phyloP scores from a whole-genome alignment of 64 coral and sea anemone species.

The Montipora foliosa region DNA sequence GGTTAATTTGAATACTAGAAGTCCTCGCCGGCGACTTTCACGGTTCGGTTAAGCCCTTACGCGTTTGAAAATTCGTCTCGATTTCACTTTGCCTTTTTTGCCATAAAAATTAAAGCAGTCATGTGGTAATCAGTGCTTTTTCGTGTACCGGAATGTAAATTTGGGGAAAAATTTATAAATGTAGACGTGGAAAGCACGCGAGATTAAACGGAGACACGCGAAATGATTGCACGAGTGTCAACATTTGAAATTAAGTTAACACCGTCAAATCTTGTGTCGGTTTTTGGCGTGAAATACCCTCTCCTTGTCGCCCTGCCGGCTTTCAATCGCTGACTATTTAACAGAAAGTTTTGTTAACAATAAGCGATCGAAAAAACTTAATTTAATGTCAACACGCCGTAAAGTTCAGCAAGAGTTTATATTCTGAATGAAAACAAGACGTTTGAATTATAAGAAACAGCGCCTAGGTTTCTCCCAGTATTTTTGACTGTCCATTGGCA shows the following conservation, averaged over 20 bases:
- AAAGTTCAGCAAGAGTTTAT: constrained; percentile 78
- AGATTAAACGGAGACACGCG: constrained; percentile 22
- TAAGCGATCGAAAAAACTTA: constrained; percentile 89
- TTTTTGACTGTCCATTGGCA: constrained; percentile 42
- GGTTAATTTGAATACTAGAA: constrained; percentile 80
- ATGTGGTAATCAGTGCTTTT: background rate
- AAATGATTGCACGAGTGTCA: constrained; percentile 10
- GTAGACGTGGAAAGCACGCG: constrained; percentile 31
- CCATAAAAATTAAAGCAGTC: constrained; percentile 8
- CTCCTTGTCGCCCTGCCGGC: constrained; percentile 14
- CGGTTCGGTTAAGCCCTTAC: constrained; percentile 24
- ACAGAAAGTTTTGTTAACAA: constrained; percentile 78
- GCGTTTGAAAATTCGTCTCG: constrained; percentile 45
- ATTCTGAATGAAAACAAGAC: constrained; percentile 74
- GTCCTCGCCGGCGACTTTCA: constrained; percentile 43
- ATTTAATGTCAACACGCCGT: constrained; percentile 92
- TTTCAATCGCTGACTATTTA: constrained; percentile 88
- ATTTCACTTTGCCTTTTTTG: constrained; percentile 13
- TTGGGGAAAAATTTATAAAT: constrained; percentile 11
- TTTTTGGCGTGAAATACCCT: constrained; percentile 59
- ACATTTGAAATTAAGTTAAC: constrained; percentile 55
- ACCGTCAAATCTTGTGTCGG: constrained; percentile 42
- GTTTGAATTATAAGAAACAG: constrained; percentile 61
- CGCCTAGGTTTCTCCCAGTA: constrained; percentile 17
- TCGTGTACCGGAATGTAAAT: constrained; percentile 92